Evolutionary conservation across 2,113 vertebrate genomes (phyloP).

Genomic region (Aepyceros melampus): DNA sequence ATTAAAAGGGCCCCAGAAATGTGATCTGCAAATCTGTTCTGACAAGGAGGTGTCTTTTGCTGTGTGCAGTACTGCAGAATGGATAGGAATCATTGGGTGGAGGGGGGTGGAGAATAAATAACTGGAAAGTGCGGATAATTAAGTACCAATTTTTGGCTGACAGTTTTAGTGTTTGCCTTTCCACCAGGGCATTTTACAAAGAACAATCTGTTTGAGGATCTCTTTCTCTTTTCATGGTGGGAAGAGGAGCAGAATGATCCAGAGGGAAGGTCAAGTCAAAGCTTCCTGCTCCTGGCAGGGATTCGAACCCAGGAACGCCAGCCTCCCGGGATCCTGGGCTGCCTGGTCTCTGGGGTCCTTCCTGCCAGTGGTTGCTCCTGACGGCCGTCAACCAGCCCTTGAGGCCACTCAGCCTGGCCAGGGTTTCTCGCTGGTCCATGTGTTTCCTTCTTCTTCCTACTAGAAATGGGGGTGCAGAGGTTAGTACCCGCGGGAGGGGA

Average conservation of each 20-base stretch:
- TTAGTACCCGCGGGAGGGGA: not conserved
- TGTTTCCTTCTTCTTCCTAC: not conserved
- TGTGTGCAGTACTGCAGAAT: not conserved
- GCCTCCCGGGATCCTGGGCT: not conserved
- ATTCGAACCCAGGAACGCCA: not conserved
- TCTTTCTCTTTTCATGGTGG: not conserved
- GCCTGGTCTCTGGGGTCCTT: not conserved
- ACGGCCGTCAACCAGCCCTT: not conserved
- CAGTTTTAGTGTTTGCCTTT: not conserved
- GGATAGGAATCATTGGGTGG: not conserved
- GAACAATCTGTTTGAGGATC: not conserved
- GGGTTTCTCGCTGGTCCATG: accelerated
- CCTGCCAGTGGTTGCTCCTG: not conserved
- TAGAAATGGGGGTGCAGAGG: not conserved
- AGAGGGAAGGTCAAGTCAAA: accelerated
- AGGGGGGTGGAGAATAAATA: not conserved
- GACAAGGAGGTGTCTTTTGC: not conserved
- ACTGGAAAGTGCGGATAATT: not conserved
- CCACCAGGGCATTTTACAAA: not conserved
- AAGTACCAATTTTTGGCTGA: not conserved
- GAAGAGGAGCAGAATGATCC: not conserved
- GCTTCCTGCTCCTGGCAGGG: not conserved
- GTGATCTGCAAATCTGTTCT: not conserved
- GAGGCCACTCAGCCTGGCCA: not conserved
- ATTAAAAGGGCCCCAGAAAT: not conserved